Base-by-base conservation (phyloP, 1,140 invertebrate species). In the Carposina sasakii region DNA sequence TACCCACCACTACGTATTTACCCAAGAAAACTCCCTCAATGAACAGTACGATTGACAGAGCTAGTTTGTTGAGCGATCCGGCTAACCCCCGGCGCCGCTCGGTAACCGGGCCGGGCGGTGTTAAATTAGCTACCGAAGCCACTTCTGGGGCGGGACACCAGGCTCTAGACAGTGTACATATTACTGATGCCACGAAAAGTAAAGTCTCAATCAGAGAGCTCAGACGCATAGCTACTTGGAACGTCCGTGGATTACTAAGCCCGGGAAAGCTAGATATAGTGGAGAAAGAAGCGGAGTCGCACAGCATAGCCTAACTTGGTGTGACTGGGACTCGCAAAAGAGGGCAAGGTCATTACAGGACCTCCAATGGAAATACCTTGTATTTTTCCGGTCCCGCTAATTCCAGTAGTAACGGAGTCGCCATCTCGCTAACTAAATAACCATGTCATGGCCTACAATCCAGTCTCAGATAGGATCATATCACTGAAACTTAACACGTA, bases 391-490 rank as follows among this genome's bases (percentile, higher is more conserved):
- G 39, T n/a, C n/a, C 19, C 13, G n/a, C 19, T 13, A 16, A 41
- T 13, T 41, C 20, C 19, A 41, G 39, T 19, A 41, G n/a, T 12
- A 41, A 41, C 24, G 39, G 20, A 23, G 39, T 41, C 39, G 39
- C 19, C 12, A 13, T 41, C 17, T n/a, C 10, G 22, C 9, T 41
- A 24, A n/a, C 12, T 41, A 16, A 23, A 41, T 24, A 41, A 41
- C 3, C 24, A 41, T 24, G 40, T 43, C 13, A n/a, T 26, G 3
- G 40, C 22, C 1, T 43, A 48, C 15, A 39, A 24, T 23, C 31
- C 17, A 21, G 45, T 57, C 8, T 54, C 40, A 19, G 58, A 57
- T 13, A 36, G 54, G n/a, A 52, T 56, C 17, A 43, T 60, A 8
- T 41, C 48, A n/a, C 3, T 57, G 8, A 57, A 52, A 37, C 20